A percentile compares a stretch with the other conserved stretches of the same genome.
These are phyloP conservation scores for Larimichthys crocea DNA, from an alignment of 2,113 vertebrate species.

Conservation along the genomic window DNA sequence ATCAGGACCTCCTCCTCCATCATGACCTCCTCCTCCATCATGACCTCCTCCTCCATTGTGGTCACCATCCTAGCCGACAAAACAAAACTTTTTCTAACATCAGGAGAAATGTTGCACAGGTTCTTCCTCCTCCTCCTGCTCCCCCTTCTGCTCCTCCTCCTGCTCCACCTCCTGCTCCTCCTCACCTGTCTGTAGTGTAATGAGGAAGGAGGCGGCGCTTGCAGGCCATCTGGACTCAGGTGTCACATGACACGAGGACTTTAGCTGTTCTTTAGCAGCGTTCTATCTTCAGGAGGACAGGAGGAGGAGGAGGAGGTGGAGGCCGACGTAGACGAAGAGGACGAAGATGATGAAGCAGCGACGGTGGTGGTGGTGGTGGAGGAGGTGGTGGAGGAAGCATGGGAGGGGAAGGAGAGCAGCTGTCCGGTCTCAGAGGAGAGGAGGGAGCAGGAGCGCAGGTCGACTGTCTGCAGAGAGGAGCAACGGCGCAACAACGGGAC, in stretches of 20 bases:
- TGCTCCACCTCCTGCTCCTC: constrained; percentile 30
- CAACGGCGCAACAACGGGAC: constrained; percentile 88
- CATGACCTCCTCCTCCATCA: background rate
- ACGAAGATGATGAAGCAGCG: constrained; percentile 79
- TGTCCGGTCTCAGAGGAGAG: constrained; percentile 87
- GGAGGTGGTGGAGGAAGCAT: constrained; percentile 68
- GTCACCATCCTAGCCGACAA: constrained; percentile 12
- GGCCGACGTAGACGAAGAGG: constrained; percentile 66
- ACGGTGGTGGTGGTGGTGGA: constrained; percentile 66
- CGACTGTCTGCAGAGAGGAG: constrained; percentile 86
- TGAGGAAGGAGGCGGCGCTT: constrained; percentile 37
- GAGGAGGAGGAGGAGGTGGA: constrained; percentile 79
- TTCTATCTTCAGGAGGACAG: constrained; percentile 87
- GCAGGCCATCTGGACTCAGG: constrained; percentile 22
- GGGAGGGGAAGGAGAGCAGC: constrained; percentile 83
- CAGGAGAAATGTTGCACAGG: constrained; percentile 38
- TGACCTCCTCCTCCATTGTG: background rate
- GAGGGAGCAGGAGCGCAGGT: constrained; percentile 89
- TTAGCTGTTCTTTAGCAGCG: constrained; percentile 93
- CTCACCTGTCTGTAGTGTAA: constrained; percentile 64
- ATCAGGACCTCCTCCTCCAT: constrained; percentile 1
- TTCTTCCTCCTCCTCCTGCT: background rate
- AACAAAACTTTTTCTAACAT: background rate
- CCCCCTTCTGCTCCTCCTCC: constrained; percentile 28
- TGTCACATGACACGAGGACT: constrained; percentile 29